These are phyloP conservation scores for Oreochromis tanganicae DNA, from an alignment of 2,113 vertebrate species.

Conservation along the genomic window DNA sequence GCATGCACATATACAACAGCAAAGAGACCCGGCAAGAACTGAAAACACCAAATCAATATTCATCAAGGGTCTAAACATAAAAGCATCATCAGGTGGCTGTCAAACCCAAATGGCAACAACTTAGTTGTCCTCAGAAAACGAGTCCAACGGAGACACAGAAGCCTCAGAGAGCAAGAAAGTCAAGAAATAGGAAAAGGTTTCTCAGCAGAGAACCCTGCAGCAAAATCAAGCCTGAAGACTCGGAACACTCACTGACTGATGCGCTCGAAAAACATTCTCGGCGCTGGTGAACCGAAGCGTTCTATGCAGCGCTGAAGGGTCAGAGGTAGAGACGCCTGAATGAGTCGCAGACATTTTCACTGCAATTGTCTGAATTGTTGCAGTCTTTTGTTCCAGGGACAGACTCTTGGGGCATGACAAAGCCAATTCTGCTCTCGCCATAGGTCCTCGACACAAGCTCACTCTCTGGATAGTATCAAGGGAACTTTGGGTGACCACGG, in stretches of 20 bases:
- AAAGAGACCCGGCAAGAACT: background rate
- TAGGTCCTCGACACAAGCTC: constrained; percentile 12
- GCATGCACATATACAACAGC: background rate
- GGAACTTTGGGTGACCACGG: background rate
- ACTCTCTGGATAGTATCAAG: background rate
- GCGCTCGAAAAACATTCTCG: constrained; percentile 11
- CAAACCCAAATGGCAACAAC: constrained; percentile 1
- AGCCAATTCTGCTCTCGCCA: constrained; percentile 25
- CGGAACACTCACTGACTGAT: constrained; percentile 31
- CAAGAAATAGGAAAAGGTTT: background rate
- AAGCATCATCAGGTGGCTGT: constrained; percentile 20
- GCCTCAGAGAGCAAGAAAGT: background rate
- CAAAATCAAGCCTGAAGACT: constrained; percentile 27
- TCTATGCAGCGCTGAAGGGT: constrained; percentile 2
- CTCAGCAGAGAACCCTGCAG: constrained; percentile 15
- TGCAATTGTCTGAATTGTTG: constrained; percentile 15
- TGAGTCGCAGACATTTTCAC: constrained; percentile 14
- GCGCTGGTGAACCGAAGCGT: background rate
- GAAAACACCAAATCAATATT: constrained; percentile 20
- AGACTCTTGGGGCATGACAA: constrained; percentile 3
- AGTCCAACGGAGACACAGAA: background rate
- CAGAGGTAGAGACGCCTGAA: constrained; percentile 11
- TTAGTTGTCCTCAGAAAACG: constrained; percentile 9
- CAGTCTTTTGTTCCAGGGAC: constrained; percentile 22
- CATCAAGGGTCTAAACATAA: background rate